Percentiles rank a stretch among this genome's conserved stretches.
These are phyloP conservation scores for Micromussa lordhowensis DNA, from an alignment of 92 coral and sea anemone genomes.

Conservation along the genomic window DNA sequence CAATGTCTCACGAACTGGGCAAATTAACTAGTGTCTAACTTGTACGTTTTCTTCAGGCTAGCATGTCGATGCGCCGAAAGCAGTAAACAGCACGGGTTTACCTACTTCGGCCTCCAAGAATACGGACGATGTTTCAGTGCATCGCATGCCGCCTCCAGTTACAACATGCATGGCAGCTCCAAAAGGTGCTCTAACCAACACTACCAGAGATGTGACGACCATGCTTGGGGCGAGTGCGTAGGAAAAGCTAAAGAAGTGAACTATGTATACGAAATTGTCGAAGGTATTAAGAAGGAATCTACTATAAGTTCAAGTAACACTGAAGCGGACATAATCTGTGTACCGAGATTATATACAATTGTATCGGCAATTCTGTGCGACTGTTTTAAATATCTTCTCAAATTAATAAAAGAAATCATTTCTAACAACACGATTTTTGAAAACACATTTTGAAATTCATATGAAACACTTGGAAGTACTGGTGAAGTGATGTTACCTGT, in stretches of 20 bases:
- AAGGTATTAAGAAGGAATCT: neutral
- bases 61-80: constrained; percentile 49
- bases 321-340: too few species aligned
- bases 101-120: constrained; percentile 45
- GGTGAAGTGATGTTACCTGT: too few species aligned
- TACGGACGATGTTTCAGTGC: constrained; percentile 46
- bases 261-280: constrained; percentile 40
- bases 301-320: too few species aligned
- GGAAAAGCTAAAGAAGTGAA: constrained; percentile 1
- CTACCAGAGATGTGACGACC: constrained; percentile 20
- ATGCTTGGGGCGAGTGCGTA: constrained; percentile 42
- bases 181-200: constrained; percentile 16
- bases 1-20: too few species aligned
- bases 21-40: neutral
- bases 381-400: too few species aligned
- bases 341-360: too few species aligned
- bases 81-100: constrained; percentile 25
- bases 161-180: constrained; percentile 23
- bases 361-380: too few species aligned
- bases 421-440: too few species aligned
- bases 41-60: neutral
- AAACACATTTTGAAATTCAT: too few species aligned
- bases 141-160: constrained; percentile 26
- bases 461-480: too few species aligned
- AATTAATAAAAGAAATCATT: too few species aligned